Evolutionary conservation across 2,113 vertebrate species (phyloP).

Genomic region (Pavo muticus): DNA sequence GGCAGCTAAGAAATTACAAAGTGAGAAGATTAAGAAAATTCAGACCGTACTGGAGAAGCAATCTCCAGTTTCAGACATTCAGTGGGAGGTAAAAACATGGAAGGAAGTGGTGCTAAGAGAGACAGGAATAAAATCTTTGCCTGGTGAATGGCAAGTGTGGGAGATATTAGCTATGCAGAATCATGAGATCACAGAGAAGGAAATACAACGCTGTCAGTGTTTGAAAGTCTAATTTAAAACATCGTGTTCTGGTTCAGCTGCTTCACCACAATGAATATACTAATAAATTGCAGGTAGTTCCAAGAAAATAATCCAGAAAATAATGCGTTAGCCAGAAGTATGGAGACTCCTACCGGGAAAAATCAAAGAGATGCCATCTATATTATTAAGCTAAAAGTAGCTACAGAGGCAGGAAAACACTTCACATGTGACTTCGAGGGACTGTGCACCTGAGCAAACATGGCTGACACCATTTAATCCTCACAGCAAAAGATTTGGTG

Average conservation of each 20-base stretch:
- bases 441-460: accelerated
- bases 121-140: not conserved
- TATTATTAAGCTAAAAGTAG: not conserved
- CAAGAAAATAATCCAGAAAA: not conserved
- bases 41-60: not conserved
- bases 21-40: not conserved
- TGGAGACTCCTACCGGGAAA: not conserved
- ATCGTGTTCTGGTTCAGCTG: not conserved
- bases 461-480: not conserved
- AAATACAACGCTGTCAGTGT: not conserved
- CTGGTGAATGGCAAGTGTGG: not conserved
- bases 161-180: not conserved
- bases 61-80: not conserved
- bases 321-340: not conserved
- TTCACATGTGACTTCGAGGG: not conserved
- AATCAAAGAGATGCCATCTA: not conserved
- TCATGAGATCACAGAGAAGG: not conserved
- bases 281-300: not conserved
- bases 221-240: not conserved
- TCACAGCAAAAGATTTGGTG: accelerated
- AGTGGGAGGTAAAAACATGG: not conserved
- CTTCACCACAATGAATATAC: not conserved
- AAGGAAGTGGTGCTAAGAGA: not conserved
- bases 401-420: not conserved
- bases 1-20: not conserved